These are phyloP conservation scores for Parnassius mnemosyne DNA, from an alignment of 2,888 invertebrate genomes.

Conservation along the genomic window DNA sequence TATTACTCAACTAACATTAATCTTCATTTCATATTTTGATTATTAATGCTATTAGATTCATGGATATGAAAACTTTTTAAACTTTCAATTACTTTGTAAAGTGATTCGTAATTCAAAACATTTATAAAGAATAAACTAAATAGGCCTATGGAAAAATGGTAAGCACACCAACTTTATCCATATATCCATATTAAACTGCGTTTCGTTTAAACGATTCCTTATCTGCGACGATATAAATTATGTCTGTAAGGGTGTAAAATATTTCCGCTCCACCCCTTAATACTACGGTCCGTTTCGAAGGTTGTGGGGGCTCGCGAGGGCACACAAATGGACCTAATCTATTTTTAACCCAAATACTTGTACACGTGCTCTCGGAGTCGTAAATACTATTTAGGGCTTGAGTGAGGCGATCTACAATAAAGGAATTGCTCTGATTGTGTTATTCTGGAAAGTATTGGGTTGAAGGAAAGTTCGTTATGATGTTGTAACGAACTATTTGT, in stretches of 20 bases:
- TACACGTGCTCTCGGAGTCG: conserved; percentile 25
- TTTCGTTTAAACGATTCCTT: conserved; percentile 30
- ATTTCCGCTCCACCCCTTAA: conserved; percentile 11
- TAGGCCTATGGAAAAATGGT: conserved; percentile 25
- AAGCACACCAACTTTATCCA: conserved; percentile 28
- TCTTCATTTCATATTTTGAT: too few species aligned
- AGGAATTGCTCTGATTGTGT: conserved; percentile 21
- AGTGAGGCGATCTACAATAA: conserved; percentile 18
- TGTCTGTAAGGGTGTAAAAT: conserved; percentile 30
- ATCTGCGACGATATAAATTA: conserved; percentile 35
- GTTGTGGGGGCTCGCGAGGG: conserved; percentile 26
- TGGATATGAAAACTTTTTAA: too few species aligned
- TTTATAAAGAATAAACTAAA: conserved; percentile 14
- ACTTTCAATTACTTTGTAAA: conserved; percentile 15
- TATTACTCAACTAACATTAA: too few species aligned
- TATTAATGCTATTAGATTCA: too few species aligned
- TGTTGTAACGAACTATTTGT: not conserved
- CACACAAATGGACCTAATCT: conserved; percentile 32
- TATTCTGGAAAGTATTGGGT: conserved; percentile 4
- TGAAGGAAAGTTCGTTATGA: conserved; percentile 2
- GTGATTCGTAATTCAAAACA: conserved; percentile 25
- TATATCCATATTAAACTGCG: conserved; percentile 32
- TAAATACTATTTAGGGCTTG: conserved; percentile 26
- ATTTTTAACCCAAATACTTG: conserved; percentile 35
- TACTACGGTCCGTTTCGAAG: conserved; percentile 11